A percentile compares a stretch with the other conserved stretches of the same genome.
Conservation (phyloP, 2,113 vertebrate species). For the Leptobrachium ailaonicum region DNA sequence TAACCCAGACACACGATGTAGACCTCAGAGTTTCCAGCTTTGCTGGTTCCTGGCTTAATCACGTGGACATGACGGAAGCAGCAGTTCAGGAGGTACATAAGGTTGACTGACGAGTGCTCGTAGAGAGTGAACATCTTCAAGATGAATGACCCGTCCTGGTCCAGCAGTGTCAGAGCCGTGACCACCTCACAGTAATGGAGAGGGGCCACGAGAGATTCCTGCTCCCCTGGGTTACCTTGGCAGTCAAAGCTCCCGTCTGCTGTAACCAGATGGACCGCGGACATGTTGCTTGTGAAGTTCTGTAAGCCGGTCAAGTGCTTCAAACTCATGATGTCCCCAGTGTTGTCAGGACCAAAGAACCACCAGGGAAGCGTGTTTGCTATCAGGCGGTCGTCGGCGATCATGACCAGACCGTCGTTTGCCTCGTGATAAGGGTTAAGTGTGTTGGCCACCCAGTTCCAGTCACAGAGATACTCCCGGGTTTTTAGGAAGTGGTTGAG, state of each 20-base stretch:
- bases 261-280: constrained; percentile 81
- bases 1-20: constrained; percentile 87
- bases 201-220: constrained; percentile 87
- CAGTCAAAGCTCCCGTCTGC: constrained; percentile 97
- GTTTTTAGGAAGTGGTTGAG: constrained; percentile 90
- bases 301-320: constrained; percentile 81
- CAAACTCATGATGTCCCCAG: constrained; percentile 84
- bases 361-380: constrained; percentile 85
- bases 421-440: constrained; percentile 92
- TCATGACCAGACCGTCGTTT: constrained; percentile 78
- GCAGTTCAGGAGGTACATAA: constrained; percentile 89
- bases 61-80: constrained; percentile 80
- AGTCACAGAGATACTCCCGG: constrained; percentile 74
- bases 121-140: constrained; percentile 96
- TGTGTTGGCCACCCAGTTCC: constrained; percentile 89
- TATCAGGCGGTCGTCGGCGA: constrained; percentile 90
- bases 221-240: constrained; percentile 92
- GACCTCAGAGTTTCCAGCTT: constrained; percentile 92
- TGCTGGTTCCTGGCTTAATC: constrained; percentile 95
- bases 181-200: constrained; percentile 88
- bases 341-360: constrained; percentile 94
- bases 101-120: constrained; percentile 86
- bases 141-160: constrained; percentile 84
- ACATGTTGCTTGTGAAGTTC: constrained; percentile 74
- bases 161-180: constrained; percentile 81